A percentile compares a stretch with the other conserved stretches of the same genome.
phyloP scores from a whole-genome alignment of 2,113 vertebrate genomes.

The Typhlomys cinereus region DNA sequence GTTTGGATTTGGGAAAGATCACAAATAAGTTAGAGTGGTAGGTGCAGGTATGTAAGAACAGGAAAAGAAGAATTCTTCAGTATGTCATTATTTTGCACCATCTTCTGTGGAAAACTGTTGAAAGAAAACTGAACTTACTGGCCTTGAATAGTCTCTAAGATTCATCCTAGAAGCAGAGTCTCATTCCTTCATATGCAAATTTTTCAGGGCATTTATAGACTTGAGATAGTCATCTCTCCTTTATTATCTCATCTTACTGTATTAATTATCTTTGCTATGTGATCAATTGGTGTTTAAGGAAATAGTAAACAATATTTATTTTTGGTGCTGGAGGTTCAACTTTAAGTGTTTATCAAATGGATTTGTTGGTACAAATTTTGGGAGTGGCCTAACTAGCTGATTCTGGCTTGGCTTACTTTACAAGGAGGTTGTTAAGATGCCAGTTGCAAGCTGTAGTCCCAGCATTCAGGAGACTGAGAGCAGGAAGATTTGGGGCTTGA shows the following conservation, averaged over 20 bases:
- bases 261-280: not conserved
- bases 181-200: constrained; percentile 1
- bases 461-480: not conserved
- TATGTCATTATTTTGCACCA: not conserved
- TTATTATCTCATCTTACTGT: constrained; percentile 16
- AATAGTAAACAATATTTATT: not conserved
- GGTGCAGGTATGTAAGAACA: not conserved
- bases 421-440: not conserved
- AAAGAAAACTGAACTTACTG: constrained; percentile 12
- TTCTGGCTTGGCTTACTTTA: not conserved
- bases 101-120: not conserved
- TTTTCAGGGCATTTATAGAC: not conserved
- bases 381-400: constrained; percentile 24
- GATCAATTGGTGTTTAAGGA: not conserved
- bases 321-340: not conserved
- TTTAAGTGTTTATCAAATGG: constrained; percentile 17
- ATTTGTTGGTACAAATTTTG: constrained; percentile 13
- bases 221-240: not conserved
- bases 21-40: constrained; percentile 2
- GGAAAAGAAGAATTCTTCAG: constrained; percentile 6
- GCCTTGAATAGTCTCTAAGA: not conserved
- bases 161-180: not conserved
- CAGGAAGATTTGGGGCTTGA: not conserved
- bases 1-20: not conserved
- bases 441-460: not conserved